phyloP scores from a whole-genome alignment of 2,888 invertebrate genomes.

The Dromius quadrimaculatus region DNA sequence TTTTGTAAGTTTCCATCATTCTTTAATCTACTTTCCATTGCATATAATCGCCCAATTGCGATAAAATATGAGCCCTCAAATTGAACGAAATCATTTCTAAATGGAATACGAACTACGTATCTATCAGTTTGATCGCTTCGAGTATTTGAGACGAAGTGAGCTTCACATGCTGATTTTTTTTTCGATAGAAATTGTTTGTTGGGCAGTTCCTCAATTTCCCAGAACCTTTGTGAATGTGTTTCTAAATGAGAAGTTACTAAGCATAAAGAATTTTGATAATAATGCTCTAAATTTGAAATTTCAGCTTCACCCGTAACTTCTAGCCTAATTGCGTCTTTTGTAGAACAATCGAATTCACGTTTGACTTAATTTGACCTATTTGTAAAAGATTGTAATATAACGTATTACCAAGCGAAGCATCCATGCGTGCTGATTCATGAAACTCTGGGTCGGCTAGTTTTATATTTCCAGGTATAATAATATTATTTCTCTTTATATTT shows the following conservation, averaged over 20 bases:
- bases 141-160: constrained; percentile 15
- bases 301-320: not conserved
- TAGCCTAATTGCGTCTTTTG: constrained; percentile 24
- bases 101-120: constrained; percentile 10
- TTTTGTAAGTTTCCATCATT: not conserved
- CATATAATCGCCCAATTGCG: not conserved
- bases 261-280: not conserved
- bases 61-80: not conserved
- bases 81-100: not conserved
- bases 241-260: constrained; percentile 4
- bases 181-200: not conserved
- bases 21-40: not conserved
- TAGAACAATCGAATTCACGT: not conserved
- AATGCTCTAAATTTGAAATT: not conserved
- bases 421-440: not conserved
- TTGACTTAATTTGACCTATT: constrained; percentile 27
- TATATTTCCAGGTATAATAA: constrained; percentile 38
- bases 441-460: constrained; percentile 40
- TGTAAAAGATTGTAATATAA: constrained; percentile 27
- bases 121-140: constrained; percentile 6
- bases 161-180: constrained; percentile 2
- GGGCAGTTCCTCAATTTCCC: constrained; percentile 22
- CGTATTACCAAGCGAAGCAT: constrained; percentile 19
- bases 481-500: constrained; percentile 3
- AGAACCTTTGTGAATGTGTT: constrained; percentile 3